Evolutionary conservation across 2,113 vertebrate genomes (phyloP), one percentile per base, ranked within the genome.

Genomic region (Maccullochella peelii): DNA sequence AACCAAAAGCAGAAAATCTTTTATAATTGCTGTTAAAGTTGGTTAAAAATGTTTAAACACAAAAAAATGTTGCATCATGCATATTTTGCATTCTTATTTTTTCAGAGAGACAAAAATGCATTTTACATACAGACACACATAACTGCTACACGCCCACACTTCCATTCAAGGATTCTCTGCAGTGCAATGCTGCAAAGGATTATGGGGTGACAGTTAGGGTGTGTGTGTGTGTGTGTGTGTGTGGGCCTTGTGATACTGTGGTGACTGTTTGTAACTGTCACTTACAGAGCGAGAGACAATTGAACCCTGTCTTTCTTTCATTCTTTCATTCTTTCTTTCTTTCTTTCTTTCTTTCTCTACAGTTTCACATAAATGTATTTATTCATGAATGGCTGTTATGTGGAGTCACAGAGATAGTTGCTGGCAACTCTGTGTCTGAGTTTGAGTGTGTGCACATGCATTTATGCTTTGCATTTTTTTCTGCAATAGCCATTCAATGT

Each of bases 211-310:
- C 55, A 77, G 9, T 21, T 76, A 47, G 66, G 7, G 58, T 80
- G 75, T 74, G 63, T 74, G 84, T 66, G 71, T 75, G 71, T 88
- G 66, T 76, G 78, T 75, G 50, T 69, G 73, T 42, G 50, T 47
- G 1, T 14, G 2, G 25, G 23, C 11, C 67, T 42, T 55, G 70
- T 78, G 82, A 79, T 93, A 93, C 95, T 94, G 92, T 92, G 95
- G 96, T 96, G 95, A 75, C 79, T 69, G 71, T 82, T 66, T 66
- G 74, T 90, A 74, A 59, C 88, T 80, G 86, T 74, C 86, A 72
- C 85, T 49, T 49, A 25, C 36, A 42, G 68, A 52, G 1, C 3
- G 2, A 47, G 30, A 74, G 21, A 88, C 80, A 84, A 84, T 25
- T 30, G n/a, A 87, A 55, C 42, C 25, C 70, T 6, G 76, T 83